phyloP scores from a whole-genome alignment of 1,140 invertebrate species.

The Trichoplusia ni region DNA sequence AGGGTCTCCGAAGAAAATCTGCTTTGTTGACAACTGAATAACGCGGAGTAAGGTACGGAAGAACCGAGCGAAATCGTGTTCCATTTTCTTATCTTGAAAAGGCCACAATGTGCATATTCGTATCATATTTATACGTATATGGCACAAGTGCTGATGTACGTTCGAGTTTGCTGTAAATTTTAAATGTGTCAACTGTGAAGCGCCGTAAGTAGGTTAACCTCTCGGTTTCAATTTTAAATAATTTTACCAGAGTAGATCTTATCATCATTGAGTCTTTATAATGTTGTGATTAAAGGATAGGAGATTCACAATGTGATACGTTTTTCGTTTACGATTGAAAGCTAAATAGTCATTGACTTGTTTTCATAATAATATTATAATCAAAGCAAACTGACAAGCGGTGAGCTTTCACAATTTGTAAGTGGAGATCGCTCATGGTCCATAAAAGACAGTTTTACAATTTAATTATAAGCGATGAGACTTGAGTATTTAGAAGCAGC shows the following conservation, averaged over 20 bases:
- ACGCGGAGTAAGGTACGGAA: slow-evolving; percentile 16
- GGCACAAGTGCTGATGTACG: slow-evolving; percentile 12
- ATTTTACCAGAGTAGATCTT: too few relatives aligned
- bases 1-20: slow-evolving; percentile 3
- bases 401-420: background rate
- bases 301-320: too few relatives aligned
- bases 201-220: background rate
- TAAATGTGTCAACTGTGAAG: background rate
- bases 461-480: slow-evolving; percentile 30
- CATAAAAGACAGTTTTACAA: slow-evolving; percentile 26
- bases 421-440: slow-evolving; percentile 20
- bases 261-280: too few relatives aligned
- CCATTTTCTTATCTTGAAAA: slow-evolving; percentile 31
- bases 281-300: too few relatives aligned
- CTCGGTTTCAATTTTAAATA: too few relatives aligned
- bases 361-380: background rate
- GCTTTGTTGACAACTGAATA: slow-evolving; percentile 26
- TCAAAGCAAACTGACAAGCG: background rate
- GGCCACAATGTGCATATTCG: slow-evolving; percentile 28
- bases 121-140: slow-evolving; percentile 15
- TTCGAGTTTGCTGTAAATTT: slow-evolving; percentile 11
- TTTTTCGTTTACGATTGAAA: background rate
- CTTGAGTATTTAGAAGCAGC: slow-evolving; percentile 29
- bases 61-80: slow-evolving; percentile 27
- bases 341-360: background rate